A percentile compares a stretch with the other conserved stretches of the same genome.
These are phyloP conservation scores for Neelides sp. DNA, from an alignment of 1,140 invertebrate genomes.

Conservation along the genomic window DNA sequence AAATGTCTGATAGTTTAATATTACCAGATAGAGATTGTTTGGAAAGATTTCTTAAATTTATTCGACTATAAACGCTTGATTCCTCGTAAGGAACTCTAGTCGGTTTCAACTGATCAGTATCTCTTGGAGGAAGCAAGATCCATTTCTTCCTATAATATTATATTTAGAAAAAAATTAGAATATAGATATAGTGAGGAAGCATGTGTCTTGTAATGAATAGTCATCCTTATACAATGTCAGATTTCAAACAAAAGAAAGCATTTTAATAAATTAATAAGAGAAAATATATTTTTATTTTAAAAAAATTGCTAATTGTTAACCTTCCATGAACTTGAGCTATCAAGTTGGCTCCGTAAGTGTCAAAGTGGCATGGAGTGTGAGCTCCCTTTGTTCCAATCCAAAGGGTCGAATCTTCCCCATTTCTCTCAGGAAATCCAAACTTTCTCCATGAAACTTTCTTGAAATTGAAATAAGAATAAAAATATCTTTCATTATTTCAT, in stretches of 20 bases:
- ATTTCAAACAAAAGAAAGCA: slow-evolving; percentile 2
- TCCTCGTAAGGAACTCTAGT: slow-evolving; percentile 91
- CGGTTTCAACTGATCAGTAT: slow-evolving; percentile 52
- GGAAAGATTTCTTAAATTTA: slow-evolving; percentile 64
- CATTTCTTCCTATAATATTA: slow-evolving; percentile 64
- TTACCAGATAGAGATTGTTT: slow-evolving; percentile 34
- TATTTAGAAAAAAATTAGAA: slow-evolving; percentile 29
- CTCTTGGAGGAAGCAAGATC: slow-evolving; percentile 76
- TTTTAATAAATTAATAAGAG: slow-evolving; percentile 9
- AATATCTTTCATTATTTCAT: too few relatives aligned
- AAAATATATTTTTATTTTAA: slow-evolving; percentile 4
- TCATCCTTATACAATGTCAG: neutral
- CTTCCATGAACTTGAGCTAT: slow-evolving; percentile 74
- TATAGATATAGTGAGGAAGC: slow-evolving; percentile 14
- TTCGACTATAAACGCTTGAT: slow-evolving; percentile 80
- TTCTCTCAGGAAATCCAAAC: slow-evolving; percentile 59
- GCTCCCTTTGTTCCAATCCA: slow-evolving; percentile 81
- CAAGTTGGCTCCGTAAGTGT: slow-evolving; percentile 88
- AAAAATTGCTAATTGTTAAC: slow-evolving; percentile 39
- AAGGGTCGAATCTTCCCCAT: slow-evolving; percentile 58
- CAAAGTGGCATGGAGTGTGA: slow-evolving; percentile 85
- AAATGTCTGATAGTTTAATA: slow-evolving; percentile 16
- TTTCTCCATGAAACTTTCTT: slow-evolving; percentile 44
- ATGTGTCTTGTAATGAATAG: too few relatives aligned
- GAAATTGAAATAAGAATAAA: slow-evolving; percentile 34